Evolutionary conservation across 35 echinoderm and acorn worm species (phyloP), one percentile per base, ranked within the genome.

Genomic region (Stichopus chloronotus): DNA sequence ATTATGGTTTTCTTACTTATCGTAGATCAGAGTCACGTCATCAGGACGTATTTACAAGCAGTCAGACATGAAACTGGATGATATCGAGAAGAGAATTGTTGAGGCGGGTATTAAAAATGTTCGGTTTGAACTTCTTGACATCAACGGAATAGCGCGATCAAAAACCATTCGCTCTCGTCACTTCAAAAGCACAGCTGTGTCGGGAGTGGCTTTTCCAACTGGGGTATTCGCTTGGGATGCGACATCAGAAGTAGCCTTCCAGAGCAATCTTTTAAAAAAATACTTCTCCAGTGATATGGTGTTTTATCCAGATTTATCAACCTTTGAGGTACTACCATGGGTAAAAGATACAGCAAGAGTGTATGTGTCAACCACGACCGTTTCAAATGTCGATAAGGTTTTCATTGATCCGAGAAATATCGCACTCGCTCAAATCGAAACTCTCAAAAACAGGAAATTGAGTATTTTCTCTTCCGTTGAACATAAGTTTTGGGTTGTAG

Each of bases 371-470:
- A 17, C 84, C 0, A n/a, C 56, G 43, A 24, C 25, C 22, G 56
- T 22, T 3, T 54, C 20, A 59, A 13, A 87, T 17, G 57, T 2
- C 57, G 56, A 59, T 4, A 56, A 87, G 19, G 56, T 87, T 19
- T 25, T 57, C 5, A 59, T 87, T 23, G 57, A 63, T 72, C 96
- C 96, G 14, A 84, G 96, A 61, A 68, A 71, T 8, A 69, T 91
- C 72, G 71, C 72, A 5, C 10, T 25, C 5, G 6, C 16, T 78
- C 90, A 91, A 53, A 7, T 91, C 17, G 12, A 52, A 4, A 23
- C 13, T 6, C 90, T 91, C 0, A 76, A 78, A 78, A 22, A 30
- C 0, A 52, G 19, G 17, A 17, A 69, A 16, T 19, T 63, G 56
- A 13, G 24, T 16, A 25, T 91, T 12, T 24, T 91, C 63, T 91